Base-by-base conservation (phyloP, 2,113 vertebrate species). In the Tor tambroides region DNA sequence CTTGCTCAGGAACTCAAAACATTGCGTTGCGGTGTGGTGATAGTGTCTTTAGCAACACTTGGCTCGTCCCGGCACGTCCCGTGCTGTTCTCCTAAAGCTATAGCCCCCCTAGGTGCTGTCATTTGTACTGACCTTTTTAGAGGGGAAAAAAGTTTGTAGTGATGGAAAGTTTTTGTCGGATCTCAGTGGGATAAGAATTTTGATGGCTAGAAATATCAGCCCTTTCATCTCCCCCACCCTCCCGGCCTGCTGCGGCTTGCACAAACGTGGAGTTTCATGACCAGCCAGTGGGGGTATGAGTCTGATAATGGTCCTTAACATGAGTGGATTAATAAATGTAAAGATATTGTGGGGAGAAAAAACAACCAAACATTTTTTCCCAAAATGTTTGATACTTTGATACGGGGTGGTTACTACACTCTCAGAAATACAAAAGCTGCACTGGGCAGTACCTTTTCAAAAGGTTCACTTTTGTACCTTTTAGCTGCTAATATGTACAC, bases 1-100 rank as follows among this genome's bases (percentile, higher is more conserved):
- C 86, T 90, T 83, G 71, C 75, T 90, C 85, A 69, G 69, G n/a
- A 63, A n/a, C 59, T 89, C 85, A 88, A 86, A 88, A 81, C 79
- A 91, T 85, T 6, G n/a, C 67, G 1, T 30, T 4, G 14, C 85
- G 30, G 86, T 11, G 75, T 76, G 91, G 85, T 92, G 91, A 92
- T 93, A 92, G 86, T 74, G 91, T 92, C 89, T 93, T 89, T 91
- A 90, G 90, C 84, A 91, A 35, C 90, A 88, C n/a, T 63, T 63
- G 79, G 61, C 86, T 80, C 89, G 94, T 88, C 92, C 80, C 26
- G 85, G 90, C 94, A 89, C 89, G 93, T 92, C 89, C 2, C 78
- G 43, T 23, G 71, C 77, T 49, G 46, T 14, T 49, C 1, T 49
- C 46, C 12, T 3, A 46, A 10, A 49, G 71, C 28, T 59, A 32